Conservation (phyloP, 2,797 vertebrate genomes). For the Lophura swinhoii region DNA sequence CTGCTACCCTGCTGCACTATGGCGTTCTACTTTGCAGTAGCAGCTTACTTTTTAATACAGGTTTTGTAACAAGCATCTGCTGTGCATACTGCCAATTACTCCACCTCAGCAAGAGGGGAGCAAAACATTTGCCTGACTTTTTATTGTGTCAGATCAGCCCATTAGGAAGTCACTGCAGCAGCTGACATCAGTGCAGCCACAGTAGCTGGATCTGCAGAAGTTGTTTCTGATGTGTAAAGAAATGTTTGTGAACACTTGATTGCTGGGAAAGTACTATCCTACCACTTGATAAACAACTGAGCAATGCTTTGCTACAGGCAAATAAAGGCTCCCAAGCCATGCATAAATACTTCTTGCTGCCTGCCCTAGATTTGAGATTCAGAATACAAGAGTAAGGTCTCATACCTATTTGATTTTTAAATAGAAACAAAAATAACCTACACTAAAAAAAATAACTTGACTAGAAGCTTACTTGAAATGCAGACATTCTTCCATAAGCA, state of each 20-base stretch:
- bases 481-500: too few relatives aligned
- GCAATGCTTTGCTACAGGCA: not conserved
- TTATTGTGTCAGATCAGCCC: not conserved
- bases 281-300: not conserved
- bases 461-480: too few relatives aligned
- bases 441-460: too few relatives aligned
- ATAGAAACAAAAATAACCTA: too few relatives aligned
- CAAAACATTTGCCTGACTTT: not conserved
- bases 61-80: not conserved
- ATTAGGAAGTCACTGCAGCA: not conserved
- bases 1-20: not conserved
- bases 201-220: not conserved
- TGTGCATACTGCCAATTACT: not conserved
- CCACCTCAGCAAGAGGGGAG: not conserved
- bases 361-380: not conserved
- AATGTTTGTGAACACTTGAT: not conserved
- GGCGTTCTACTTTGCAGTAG: not conserved
- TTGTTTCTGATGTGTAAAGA: not conserved
- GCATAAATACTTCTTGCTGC: not conserved
- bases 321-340: not conserved
- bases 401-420: too few relatives aligned
- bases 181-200: not conserved
- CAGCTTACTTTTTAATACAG: not conserved
- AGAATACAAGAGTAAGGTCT: not conserved
- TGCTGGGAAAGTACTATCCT: not conserved